Base-by-base conservation (phyloP, 1,140 invertebrate genomes). In the Sarcophaga bullata region DNA sequence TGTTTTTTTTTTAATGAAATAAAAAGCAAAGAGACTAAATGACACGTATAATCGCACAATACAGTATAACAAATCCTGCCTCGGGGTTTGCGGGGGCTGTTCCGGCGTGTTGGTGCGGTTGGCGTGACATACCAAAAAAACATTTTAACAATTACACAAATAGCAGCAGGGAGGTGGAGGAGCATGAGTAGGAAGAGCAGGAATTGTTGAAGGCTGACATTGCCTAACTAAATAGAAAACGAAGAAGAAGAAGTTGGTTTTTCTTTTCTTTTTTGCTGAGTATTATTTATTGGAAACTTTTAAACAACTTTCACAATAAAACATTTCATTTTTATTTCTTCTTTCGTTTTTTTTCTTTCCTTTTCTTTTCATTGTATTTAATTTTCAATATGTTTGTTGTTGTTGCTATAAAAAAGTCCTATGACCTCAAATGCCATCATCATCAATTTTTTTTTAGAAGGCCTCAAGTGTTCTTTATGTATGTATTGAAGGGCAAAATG, bases 1-100 rank as follows among this genome's bases (percentile, higher is more conserved):
- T 37, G 1, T 37, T 37, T 37, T 37, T 37, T 37, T 25, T 19
- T 19, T 1, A 52, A 52, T 13, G 13, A 52, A 52, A 52, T 10
- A 52, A 13, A 52, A 52, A 10, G 50, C 6, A 10, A 52, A 52
- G 19, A 68, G 7, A 25, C 62, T 25, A 68, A 68, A 68, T 68
- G 62, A 25, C 62, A 68, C 62, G 62, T 68, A 68, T 19, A 68
- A 68, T 68, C 62, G 62, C 19, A 25, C 62, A 68, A n/a, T 8
- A 25, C 0, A 68, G 62, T 17, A 68, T 68, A 68, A 68, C 62
- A 68, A 68, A 68, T 68, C 62, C 19, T 68, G n/a, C 13, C n/a
- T n/a, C n/a, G n/a, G n/a, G n/a, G n/a, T n/a, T n/a, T n/a, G n/a
- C n/a, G n/a, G n/a, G n/a, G n/a, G n/a, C n/a, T n/a, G n/a, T n/a